Base-by-base conservation (phyloP, 2,888 invertebrate genomes). In the Ellobium chinense region DNA sequence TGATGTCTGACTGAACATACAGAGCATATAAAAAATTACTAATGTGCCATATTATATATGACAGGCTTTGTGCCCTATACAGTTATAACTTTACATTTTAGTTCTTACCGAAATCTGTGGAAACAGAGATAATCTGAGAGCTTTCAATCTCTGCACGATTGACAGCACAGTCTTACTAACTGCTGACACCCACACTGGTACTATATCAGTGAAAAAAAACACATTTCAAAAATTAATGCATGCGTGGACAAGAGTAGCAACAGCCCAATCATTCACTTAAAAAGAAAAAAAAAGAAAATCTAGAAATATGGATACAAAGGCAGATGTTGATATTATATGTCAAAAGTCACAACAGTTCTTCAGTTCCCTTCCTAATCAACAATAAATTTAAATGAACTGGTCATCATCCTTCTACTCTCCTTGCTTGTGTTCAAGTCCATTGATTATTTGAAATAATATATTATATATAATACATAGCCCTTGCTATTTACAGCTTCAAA, bases 71-170 rank as follows among this genome's bases (percentile, higher is more conserved):
- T n/a, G n/a, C n/a, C n/a, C n/a, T n/a, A n/a, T n/a, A n/a, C n/a
- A n/a, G n/a, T n/a, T n/a, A n/a, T n/a, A n/a, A n/a, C n/a, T n/a
- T n/a, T n/a, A n/a, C n/a, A n/a, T n/a, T n/a, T n/a, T n/a, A n/a
- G n/a, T n/a, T n/a, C 63, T 65, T 62, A 79, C 72, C 31, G n/a
- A 18, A 4, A 58, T 78, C 39, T 78, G 68, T 60, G 65, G 66
- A 63, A 79, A 66, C 24, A 79, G 29, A 66, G 46, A 72, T 7
- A 36, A 29, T 58, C 56, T 65, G 24, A 73, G 27, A 31, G 58
- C 63, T 27, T 36, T 65, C 37, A 81, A 18, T 46, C 24, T 76
- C 66, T 76, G 56, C 3, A 76, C 56, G 58, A 54, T 3, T 0
- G 66, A 56, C 27, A 66, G 14, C 9, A 31, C 2, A n/a, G 18